Conservation (phyloP, 2,113 vertebrate species). For the Neogobius melanostomus region DNA sequence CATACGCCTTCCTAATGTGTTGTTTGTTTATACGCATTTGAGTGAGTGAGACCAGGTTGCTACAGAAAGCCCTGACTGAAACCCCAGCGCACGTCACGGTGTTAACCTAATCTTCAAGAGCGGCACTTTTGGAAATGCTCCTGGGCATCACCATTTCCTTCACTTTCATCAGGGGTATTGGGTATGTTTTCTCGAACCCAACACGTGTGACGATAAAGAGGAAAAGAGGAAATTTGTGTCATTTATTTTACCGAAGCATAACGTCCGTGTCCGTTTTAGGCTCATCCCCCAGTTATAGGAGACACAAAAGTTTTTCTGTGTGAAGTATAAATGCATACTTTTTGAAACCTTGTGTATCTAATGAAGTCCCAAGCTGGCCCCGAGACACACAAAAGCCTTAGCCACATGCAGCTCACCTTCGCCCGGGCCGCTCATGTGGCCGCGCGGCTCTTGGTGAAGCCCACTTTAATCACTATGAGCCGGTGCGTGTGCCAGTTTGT, state of each 20-base stretch:
- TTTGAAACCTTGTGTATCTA: not conserved
- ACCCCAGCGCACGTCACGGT: too few species aligned
- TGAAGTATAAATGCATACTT: not conserved
- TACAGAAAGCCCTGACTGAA: too few species aligned
- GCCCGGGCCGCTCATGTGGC: not conserved
- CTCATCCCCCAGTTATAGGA: not conserved
- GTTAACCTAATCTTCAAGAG: not conserved
- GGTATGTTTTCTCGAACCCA: too few species aligned
- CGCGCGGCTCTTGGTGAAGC: slow-evolving; percentile 3
- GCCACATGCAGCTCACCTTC: not conserved
- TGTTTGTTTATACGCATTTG: too few species aligned
- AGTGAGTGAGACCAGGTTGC: too few species aligned
- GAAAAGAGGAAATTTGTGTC: too few species aligned
- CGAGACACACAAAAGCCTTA: not conserved
- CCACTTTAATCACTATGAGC: not conserved
- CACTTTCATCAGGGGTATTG: too few species aligned
- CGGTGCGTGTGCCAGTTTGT: slow-evolving; percentile 13
- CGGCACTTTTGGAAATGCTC: not conserved
- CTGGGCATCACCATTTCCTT: not conserved
- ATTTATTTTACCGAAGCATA: too few species aligned
- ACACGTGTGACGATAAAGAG: too few species aligned
- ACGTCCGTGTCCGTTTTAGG: not conserved
- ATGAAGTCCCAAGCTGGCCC: not conserved
- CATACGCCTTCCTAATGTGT: too few species aligned
- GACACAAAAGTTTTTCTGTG: not conserved